Evolutionary conservation across 2,113 vertebrate species (phyloP).

Genomic region (Strigops habroptila): DNA sequence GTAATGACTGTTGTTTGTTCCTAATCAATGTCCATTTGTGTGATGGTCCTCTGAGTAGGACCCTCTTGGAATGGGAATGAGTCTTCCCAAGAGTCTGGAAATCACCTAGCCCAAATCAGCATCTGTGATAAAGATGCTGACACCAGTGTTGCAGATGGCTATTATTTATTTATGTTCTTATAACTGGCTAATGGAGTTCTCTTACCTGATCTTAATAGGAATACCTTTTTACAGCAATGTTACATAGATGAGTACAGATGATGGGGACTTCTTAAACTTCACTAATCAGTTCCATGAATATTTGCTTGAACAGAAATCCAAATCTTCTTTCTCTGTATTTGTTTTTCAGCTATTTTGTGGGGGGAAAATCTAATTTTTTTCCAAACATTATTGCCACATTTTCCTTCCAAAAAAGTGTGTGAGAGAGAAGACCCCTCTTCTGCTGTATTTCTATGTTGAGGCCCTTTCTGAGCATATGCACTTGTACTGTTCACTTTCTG

Average conservation of each 20-base stretch:
- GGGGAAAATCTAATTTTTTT: background rate
- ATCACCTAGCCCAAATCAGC: background rate
- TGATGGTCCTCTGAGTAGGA: background rate
- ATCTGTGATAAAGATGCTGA: slow-evolving; percentile 10
- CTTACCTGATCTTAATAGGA: slow-evolving; percentile 13
- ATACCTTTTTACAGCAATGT: background rate
- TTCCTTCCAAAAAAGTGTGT: background rate
- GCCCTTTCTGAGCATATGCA: background rate
- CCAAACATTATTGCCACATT: background rate
- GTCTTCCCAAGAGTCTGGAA: background rate
- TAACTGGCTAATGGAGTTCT: background rate
- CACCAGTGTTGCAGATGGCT: background rate
- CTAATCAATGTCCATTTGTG: background rate
- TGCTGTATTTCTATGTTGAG: background rate
- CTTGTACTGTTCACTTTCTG: background rate
- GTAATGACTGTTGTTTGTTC: background rate
- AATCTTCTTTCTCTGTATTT: background rate
- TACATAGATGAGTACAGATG: background rate
- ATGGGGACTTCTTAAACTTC: background rate
- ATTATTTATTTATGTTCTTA: slow-evolving; percentile 44
- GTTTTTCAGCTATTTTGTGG: background rate
- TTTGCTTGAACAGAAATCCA: background rate
- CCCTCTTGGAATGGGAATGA: background rate
- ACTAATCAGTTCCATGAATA: background rate
- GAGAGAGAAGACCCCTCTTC: background rate